Evolutionary conservation across 2,113 vertebrate genomes (phyloP), one percentile per base, ranked within the genome.

Genomic region (Macquaria australasica): DNA sequence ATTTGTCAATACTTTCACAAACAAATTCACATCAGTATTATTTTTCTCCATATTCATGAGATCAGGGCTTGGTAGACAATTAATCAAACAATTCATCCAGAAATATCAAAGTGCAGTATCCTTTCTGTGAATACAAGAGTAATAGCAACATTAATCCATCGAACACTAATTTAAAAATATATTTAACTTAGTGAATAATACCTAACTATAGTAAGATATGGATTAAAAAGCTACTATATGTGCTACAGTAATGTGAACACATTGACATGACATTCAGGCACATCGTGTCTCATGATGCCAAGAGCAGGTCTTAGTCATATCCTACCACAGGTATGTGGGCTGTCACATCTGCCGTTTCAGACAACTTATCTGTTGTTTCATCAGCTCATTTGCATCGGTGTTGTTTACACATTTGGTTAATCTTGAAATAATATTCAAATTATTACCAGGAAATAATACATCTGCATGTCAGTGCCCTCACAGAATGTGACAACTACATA

Each of bases 351-450:
- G 45, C 9, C 67, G 7, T 43, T 14, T n/a, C 4, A 58, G 10
- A 21, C 4, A 1, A 6, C 28, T 15, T 63, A 51, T 83, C 62
- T 68, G 34, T 37, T 72, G 34, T 55, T 43, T 5, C 4, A 75
- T 75, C 77, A 20, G 43, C n/a, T 73, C 1, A 60, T 81, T 87
- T 86, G 55, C 77, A 59, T 83, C 10, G 31, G 3, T 55, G 39
- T 8, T 50, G 68, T 73, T 73, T 34, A 41, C 23, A 73, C 8
- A 78, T 88, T 62, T 82, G 63, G 8, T 39, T 74, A 45, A 8
- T 45, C 2, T 21, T 18, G 1, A 37, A 28, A 63, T 53, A 14
- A 62, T 72, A 89, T 73, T 82, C 64, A 88, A 84, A 88, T 67
- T 7, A n/a, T 67, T 37, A 48, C 10, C 25, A 68, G 31, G 62